Evolutionary conservation across 2,797 vertebrate species (phyloP).

Genomic region (Pachyuromys duprasi): DNA sequence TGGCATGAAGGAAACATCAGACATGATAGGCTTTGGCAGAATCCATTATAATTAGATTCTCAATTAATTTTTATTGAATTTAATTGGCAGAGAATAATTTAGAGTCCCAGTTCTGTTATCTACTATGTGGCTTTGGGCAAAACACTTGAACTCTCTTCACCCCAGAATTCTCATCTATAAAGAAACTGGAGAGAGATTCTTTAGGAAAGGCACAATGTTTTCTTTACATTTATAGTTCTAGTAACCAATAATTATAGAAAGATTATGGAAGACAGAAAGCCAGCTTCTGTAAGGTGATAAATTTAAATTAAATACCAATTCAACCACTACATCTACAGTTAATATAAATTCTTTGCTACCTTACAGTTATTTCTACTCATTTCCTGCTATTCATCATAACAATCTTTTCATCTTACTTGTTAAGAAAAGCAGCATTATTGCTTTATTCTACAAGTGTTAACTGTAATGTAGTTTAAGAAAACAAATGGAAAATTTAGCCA

Average conservation of each 20-base stretch:
- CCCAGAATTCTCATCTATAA: background rate
- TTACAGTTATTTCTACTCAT: background rate
- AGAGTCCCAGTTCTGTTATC: background rate
- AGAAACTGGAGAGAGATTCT: background rate
- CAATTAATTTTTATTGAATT: constrained; percentile 43
- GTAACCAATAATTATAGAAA: background rate
- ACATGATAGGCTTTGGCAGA: background rate
- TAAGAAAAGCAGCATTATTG: background rate
- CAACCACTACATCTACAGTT: background rate
- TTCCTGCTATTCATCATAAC: constrained; percentile 20
- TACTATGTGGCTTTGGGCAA: constrained; percentile 35
- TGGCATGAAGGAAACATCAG: background rate
- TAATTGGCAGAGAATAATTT: constrained; percentile 55
- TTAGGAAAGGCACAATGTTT: background rate
- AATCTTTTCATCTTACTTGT: background rate
- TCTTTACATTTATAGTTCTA: constrained; percentile 34
- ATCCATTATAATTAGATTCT: background rate
- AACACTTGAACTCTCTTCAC: background rate
- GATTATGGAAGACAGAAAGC: background rate
- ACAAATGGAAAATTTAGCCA: background rate
- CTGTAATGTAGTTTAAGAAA: constrained; percentile 44
- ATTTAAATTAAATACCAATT: constrained; percentile 9
- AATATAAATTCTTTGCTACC: background rate
- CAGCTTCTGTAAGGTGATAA: background rate
- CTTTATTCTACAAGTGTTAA: background rate